Percentiles rank a stretch among this genome's conserved stretches.
Evolutionary conservation across 2,113 vertebrate species (phyloP).

Genomic region (Parus major): DNA sequence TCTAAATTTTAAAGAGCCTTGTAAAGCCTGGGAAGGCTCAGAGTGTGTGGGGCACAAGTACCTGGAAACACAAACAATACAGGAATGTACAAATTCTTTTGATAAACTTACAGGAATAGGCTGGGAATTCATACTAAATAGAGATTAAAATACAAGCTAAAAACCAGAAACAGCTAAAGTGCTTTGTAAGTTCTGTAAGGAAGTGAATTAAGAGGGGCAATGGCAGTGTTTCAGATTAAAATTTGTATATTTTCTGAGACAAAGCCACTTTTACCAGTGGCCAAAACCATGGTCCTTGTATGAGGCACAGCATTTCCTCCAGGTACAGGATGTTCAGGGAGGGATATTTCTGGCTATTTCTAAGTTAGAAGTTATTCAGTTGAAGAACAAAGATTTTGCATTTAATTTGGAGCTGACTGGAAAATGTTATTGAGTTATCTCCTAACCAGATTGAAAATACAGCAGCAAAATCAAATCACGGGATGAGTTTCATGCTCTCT

Average conservation of each 20-base stretch:
- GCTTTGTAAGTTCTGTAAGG: neutral
- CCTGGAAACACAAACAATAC: neutral
- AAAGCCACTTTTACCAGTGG: neutral
- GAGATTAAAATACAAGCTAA: neutral
- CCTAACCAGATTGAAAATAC: constrained; percentile 40
- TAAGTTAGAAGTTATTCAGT: neutral
- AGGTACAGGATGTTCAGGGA: neutral
- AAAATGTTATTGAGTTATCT: constrained; percentile 50
- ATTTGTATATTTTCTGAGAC: neutral
- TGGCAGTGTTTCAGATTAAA: neutral
- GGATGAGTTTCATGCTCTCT: constrained; percentile 41
- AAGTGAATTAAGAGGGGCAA: neutral
- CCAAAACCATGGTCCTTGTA: neutral
- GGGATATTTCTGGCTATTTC: neutral
- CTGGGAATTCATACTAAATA: neutral
- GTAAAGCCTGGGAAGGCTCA: neutral
- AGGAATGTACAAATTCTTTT: neutral
- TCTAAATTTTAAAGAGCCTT: neutral
- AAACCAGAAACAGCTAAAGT: neutral
- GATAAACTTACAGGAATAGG: neutral
- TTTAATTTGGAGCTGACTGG: constrained; percentile 51
- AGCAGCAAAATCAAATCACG: constrained; percentile 54
- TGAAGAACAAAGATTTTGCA: constrained; percentile 44
- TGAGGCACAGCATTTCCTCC: neutral
- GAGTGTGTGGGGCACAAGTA: neutral